phyloP scores from a whole-genome alignment of 2,888 invertebrate genomes.

The Malacosoma neustria region DNA sequence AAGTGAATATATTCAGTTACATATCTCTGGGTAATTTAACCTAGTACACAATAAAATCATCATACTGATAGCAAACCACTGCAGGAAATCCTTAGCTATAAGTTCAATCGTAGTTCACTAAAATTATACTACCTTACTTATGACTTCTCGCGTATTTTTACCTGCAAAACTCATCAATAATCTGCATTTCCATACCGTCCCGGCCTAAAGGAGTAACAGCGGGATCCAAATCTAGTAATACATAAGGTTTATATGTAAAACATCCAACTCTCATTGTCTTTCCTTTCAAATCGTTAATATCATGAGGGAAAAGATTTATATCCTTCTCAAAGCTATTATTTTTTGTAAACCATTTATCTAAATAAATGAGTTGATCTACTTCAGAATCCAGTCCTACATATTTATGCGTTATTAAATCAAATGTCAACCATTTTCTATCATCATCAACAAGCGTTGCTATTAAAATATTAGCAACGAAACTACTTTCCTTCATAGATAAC shows the following conservation, averaged over 20 bases:
- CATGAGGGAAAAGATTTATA: constrained; percentile 59
- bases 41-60: too few relatives aligned
- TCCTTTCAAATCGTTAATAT: constrained; percentile 56
- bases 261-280: constrained; percentile 65
- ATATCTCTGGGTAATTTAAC: too few relatives aligned
- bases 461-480: constrained; percentile 46
- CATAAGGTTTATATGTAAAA: constrained; percentile 77
- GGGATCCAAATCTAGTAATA: constrained; percentile 53
- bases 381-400: constrained; percentile 41
- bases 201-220: constrained; percentile 36
- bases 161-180: constrained; percentile 68
- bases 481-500: constrained; percentile 36
- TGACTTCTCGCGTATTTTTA: too few relatives aligned
- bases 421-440: constrained; percentile 23
- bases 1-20: too few relatives aligned
- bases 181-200: constrained; percentile 71
- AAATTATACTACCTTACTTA: too few relatives aligned
- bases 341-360: constrained; percentile 59
- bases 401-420: constrained; percentile 52
- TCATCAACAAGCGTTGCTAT: constrained; percentile 26
- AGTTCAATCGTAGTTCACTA: too few relatives aligned
- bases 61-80: too few relatives aligned
- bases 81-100: too few relatives aligned
- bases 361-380: constrained; percentile 27
- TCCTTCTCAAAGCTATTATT: constrained; percentile 33